phyloP scores from a whole-genome alignment of 2,113 vertebrate genomes.

The Symphodus melops region DNA sequence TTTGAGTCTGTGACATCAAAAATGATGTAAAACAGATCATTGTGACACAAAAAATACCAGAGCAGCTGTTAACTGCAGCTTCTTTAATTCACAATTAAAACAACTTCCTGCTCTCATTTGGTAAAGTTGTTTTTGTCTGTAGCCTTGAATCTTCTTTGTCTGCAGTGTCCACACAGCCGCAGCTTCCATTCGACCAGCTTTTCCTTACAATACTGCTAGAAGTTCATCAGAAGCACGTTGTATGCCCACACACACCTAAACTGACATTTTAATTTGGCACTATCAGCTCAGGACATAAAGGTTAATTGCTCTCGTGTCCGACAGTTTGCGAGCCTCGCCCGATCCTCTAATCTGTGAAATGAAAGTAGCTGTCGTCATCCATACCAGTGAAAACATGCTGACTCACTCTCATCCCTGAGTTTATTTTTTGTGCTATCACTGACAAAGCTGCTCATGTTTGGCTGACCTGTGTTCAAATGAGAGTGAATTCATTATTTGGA shows the following conservation, averaged over 20 bases:
- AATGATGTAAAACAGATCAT: neutral
- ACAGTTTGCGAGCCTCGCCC: slow-evolving; percentile 30
- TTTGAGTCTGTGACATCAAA: neutral
- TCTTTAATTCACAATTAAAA: slow-evolving; percentile 11
- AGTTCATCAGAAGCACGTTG: slow-evolving; percentile 33
- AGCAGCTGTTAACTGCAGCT: neutral
- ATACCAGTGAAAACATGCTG: slow-evolving; percentile 38
- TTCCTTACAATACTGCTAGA: slow-evolving; percentile 7
- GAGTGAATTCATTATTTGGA: slow-evolving; percentile 5
- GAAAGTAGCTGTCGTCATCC: slow-evolving; percentile 53
- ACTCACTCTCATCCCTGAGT: slow-evolving; percentile 29
- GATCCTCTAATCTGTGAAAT: slow-evolving; percentile 70
- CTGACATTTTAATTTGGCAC: slow-evolving; percentile 48
- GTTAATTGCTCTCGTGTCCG: slow-evolving; percentile 72
- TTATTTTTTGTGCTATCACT: neutral
- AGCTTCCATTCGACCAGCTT: slow-evolving; percentile 19
- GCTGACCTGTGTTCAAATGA: slow-evolving; percentile 3
- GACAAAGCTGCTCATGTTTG: neutral
- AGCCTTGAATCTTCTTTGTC: slow-evolving; percentile 24
- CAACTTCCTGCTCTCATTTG: slow-evolving; percentile 1
- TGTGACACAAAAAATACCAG: neutral
- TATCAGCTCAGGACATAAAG: slow-evolving; percentile 57
- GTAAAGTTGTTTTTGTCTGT: neutral
- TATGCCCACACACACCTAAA: slow-evolving; percentile 31
- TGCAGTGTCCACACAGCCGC: slow-evolving; percentile 33